phyloP scores from a whole-genome alignment of 2,797 vertebrate genomes.

The Hydrocynus forskahlii region DNA sequence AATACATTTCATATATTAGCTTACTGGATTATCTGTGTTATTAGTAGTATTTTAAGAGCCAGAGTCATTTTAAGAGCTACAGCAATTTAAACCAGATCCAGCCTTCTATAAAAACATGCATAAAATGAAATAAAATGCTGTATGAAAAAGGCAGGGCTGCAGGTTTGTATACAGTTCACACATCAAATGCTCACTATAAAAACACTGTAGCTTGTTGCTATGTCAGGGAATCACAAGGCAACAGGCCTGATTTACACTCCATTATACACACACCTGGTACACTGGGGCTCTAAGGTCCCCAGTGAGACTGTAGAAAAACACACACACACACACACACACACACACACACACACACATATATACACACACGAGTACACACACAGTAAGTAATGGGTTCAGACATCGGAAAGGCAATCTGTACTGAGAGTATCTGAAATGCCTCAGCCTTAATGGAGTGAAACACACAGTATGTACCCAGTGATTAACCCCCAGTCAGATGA shows the following conservation, averaged over 20 bases:
- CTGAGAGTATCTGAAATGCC: slow-evolving; percentile 41
- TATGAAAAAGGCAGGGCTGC: neutral
- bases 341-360: slow-evolving; percentile 22
- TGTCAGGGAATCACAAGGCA: neutral
- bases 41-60: neutral
- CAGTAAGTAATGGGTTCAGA: neutral
- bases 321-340: slow-evolving; percentile 14
- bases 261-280: neutral
- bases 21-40: neutral
- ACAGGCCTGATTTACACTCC: neutral
- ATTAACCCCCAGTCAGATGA: slow-evolving; percentile 11
- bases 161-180: neutral
- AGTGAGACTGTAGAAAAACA: neutral
- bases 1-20: neutral
- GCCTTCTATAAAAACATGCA: neutral
- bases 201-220: neutral
- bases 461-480: slow-evolving; percentile 23
- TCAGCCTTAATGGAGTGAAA: slow-evolving; percentile 32
- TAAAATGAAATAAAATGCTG: neutral
- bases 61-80: neutral
- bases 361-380: slow-evolving; percentile 19
- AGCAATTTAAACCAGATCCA: neutral
- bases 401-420: neutral
- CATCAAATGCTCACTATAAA: neutral
- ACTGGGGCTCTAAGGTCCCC: neutral